Evolutionary conservation across 2,888 invertebrate genomes (phyloP).

Genomic region (Lasius platythorax): DNA sequence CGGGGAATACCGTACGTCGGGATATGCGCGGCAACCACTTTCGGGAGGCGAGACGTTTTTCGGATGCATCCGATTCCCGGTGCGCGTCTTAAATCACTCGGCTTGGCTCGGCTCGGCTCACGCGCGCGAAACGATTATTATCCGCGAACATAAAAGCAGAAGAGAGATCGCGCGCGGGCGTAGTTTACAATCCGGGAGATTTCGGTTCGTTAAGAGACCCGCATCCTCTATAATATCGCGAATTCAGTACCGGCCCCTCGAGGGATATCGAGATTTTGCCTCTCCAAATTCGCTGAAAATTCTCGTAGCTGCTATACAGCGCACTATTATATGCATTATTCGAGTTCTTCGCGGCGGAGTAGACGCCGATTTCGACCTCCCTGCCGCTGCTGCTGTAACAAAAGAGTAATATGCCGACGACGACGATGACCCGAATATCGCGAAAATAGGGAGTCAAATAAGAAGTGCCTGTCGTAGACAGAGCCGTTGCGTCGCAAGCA

Average conservation of each 20-base stretch:
- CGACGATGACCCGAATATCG: conserved; percentile 19
- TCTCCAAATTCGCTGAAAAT: conserved; percentile 34
- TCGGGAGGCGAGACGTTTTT: not conserved
- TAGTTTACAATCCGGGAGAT: not conserved
- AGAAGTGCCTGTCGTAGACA: conserved; percentile 10
- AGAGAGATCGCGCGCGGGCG: not conserved
- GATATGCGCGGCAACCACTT: conserved; percentile 17
- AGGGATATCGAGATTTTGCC: conserved; percentile 27
- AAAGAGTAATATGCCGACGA: conserved; percentile 17
- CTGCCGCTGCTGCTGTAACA: not conserved
- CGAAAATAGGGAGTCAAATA: conserved; percentile 24
- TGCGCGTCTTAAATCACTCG: conserved; percentile 24
- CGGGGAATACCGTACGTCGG: conserved; percentile 38
- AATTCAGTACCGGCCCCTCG: not conserved
- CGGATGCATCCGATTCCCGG: not conserved
- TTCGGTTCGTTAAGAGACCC: not conserved
- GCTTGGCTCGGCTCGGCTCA: not conserved
- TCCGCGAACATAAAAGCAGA: not conserved
- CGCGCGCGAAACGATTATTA: conserved; percentile 1
- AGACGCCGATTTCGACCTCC: not conserved
- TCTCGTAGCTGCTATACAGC: not conserved
- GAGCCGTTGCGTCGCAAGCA: not conserved
- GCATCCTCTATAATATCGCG: not conserved
- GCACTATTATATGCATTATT: conserved; percentile 32
- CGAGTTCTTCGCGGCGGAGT: conserved; percentile 11